A percentile compares a stretch with the other conserved stretches of the same genome.
Conservation (phyloP, 2,113 vertebrate species). For the Tetraodon nigroviridis region DNA sequence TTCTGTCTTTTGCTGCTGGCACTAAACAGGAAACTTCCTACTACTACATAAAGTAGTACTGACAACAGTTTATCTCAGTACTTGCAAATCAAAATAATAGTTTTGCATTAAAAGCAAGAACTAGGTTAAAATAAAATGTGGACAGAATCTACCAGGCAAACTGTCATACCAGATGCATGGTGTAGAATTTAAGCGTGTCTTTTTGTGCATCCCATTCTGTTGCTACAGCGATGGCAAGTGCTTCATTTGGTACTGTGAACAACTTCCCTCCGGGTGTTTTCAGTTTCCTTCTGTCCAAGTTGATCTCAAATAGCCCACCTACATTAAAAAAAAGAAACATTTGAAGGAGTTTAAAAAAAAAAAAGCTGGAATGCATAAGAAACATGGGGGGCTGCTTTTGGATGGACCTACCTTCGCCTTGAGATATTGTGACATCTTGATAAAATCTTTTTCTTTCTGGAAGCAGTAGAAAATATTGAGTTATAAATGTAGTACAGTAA, state of each 20-base stretch:
- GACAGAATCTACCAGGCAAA: neutral
- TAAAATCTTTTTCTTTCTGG: constrained; percentile 91
- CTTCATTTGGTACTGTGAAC: constrained; percentile 88
- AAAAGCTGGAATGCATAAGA: neutral
- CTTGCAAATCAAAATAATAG: neutral
- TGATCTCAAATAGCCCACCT: constrained; percentile 91
- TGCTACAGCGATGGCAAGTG: constrained; percentile 89
- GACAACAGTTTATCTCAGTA: neutral
- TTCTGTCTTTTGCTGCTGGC: neutral
- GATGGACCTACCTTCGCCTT: constrained; percentile 83
- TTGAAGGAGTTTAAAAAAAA: neutral
- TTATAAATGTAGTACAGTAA: neutral
- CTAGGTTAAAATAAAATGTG: neutral
- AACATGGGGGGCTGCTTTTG: neutral
- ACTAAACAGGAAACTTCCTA: neutral
- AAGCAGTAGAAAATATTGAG: constrained; percentile 16
- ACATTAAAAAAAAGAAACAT: neutral
- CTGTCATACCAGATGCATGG: constrained; percentile 88
- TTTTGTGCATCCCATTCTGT: constrained; percentile 93
- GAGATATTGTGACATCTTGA: constrained; percentile 88
- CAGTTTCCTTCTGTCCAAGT: constrained; percentile 88
- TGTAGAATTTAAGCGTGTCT: constrained; percentile 90
- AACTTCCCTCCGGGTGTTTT: constrained; percentile 92
- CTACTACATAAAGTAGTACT: neutral
- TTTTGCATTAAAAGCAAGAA: neutral